phyloP scores from a whole-genome alignment of 2,113 vertebrate species.

The Pachypanchax playfairii region DNA sequence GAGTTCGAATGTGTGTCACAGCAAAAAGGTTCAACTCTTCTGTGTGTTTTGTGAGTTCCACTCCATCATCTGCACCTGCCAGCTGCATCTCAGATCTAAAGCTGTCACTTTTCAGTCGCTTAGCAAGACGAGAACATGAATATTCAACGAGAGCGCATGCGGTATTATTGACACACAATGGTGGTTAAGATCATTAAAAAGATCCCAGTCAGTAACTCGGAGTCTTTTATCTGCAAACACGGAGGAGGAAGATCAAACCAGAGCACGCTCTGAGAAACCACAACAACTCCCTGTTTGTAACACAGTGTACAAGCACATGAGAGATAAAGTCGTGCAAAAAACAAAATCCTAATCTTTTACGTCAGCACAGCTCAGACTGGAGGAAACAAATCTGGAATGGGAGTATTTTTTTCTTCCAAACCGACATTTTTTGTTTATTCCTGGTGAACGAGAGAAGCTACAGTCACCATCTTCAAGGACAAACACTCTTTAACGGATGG shows the following conservation, averaged over 20 bases:
- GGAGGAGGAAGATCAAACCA: constrained; percentile 66
- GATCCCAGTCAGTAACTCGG: constrained; percentile 68
- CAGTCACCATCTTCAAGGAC: constrained; percentile 31
- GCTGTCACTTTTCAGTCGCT: constrained; percentile 13
- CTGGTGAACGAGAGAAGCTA: constrained; percentile 24
- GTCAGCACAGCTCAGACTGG: constrained; percentile 14
- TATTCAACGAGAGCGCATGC: background rate
- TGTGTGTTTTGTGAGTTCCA: constrained; percentile 9
- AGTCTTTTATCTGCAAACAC: constrained; percentile 63
- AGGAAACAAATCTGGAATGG: constrained; percentile 3
- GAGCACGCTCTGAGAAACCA: constrained; percentile 30
- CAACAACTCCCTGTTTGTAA: constrained; percentile 32
- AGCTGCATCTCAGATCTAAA: constrained; percentile 24
- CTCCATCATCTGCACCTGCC: constrained; percentile 39
- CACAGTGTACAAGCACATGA: constrained; percentile 35
- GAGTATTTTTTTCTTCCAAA: constrained; percentile 21
- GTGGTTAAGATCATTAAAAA: constrained; percentile 60
- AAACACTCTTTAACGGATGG: constrained; percentile 19
- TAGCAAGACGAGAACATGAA: constrained; percentile 4
- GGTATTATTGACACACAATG: constrained; percentile 34
- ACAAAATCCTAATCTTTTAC: constrained; percentile 20
- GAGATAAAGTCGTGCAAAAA: constrained; percentile 25
- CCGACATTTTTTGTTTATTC: constrained; percentile 39
- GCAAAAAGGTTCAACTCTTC: constrained; percentile 6
- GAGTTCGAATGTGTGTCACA: constrained; percentile 18